Base-by-base conservation (phyloP, 2,797 vertebrate genomes). In the Steatocranus sp. region DNA sequence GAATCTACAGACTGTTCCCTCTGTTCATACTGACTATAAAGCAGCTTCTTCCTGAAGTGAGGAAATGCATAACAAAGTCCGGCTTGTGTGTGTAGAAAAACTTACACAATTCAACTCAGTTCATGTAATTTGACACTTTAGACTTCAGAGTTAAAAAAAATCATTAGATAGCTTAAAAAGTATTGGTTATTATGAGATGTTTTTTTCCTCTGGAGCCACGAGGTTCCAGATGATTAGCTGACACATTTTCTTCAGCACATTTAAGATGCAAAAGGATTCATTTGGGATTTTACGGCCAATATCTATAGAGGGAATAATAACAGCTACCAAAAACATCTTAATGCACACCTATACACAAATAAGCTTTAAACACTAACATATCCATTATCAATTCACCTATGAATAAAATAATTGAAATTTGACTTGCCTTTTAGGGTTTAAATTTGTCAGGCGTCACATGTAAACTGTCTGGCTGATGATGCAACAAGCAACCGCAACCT, bases 401-500 rank as follows among this genome's bases (percentile, higher is more conserved):
- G 23, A 46, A 46, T 27, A 48, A 73, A 46, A 73, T 30, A 11
- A 7, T 73, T 73, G 11, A 73, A 73, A 48, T 73, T 73, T n/a
- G 27, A 73, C 10, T 27, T 30, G 6, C 23, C 25, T 27, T 73
- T 73, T 73, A 73, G n/a, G 41, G 50, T 73, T 80, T 83, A 73
- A 53, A 79, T 38, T 76, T 78, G 58, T 50, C n/a, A 15, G 48
- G 49, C 17, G 3, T 91, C 84, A 41, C 77, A 78, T 82, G 78
- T 86, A 90, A 75, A 50, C 81, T 1, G 88, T 77, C 83, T 88
- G 82, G 53, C 82, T 89, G 78, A 87, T 87, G 80, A 89, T 91
- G 88, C 81, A 93, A 91, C 82, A 84, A 87, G 83, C 70, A 83
- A 73, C 87, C 10, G 7, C 87, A 82, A 89, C 81, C 84, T 89